Evolutionary conservation across 1,140 invertebrate species (phyloP).

Genomic region (Lerema accius): DNA sequence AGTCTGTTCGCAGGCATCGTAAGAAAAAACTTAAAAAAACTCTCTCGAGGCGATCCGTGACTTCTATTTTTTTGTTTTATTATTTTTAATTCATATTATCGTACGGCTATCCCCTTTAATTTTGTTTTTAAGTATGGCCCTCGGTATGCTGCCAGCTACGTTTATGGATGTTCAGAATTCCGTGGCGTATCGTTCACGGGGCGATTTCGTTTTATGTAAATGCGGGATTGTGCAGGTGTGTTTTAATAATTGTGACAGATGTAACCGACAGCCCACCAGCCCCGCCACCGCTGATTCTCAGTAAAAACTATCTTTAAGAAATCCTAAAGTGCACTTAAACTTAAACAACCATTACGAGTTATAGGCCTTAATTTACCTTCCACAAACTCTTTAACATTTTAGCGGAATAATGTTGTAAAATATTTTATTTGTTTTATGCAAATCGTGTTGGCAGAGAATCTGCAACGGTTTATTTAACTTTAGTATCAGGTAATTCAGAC

Average conservation of each 20-base stretch:
- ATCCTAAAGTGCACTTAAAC: slow-evolving; percentile 28
- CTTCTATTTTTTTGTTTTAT: slow-evolving; percentile 81
- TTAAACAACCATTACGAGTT: slow-evolving; percentile 9
- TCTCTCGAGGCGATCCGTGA: slow-evolving; percentile 78
- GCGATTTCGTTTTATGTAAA: slow-evolving; percentile 78
- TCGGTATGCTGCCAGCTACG: slow-evolving; percentile 78
- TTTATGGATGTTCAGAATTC: slow-evolving; percentile 80
- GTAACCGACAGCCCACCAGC: slow-evolving; percentile 41
- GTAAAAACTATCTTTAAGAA: slow-evolving; percentile 30
- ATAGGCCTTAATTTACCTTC: slow-evolving; percentile 9
- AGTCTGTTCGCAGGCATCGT: slow-evolving; percentile 74
- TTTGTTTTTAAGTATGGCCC: slow-evolving; percentile 82
- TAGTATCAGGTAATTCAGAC: neutral
- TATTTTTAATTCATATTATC: slow-evolving; percentile 83
- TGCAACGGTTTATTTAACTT: neutral
- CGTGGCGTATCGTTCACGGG: slow-evolving; percentile 67
- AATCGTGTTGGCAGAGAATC: neutral
- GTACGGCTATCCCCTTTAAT: slow-evolving; percentile 82
- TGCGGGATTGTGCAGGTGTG: slow-evolving; percentile 65
- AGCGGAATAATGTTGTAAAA: slow-evolving; percentile 8
- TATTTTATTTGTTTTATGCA: slow-evolving; percentile 5
- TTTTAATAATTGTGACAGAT: slow-evolving; percentile 69
- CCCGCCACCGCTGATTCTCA: too few species aligned
- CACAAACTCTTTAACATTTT: slow-evolving; percentile 6
- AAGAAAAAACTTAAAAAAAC: slow-evolving; percentile 69